Conservation (phyloP, 2,113 vertebrate species). For the Scartelaos histophorus region DNA sequence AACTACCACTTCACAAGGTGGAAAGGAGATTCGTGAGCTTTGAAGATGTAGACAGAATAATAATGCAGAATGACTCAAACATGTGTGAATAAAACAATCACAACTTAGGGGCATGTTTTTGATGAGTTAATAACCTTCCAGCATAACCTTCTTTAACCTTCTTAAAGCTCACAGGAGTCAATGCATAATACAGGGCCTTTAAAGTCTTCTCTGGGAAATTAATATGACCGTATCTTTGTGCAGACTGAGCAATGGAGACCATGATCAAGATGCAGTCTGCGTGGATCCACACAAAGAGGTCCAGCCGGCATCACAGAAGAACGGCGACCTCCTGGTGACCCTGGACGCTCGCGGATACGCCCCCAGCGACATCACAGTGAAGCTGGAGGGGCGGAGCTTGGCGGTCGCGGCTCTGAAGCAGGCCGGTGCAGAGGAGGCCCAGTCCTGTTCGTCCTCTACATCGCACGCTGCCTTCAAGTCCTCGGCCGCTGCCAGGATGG, state of each 20-base stretch:
- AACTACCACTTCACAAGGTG: too few relatives aligned
- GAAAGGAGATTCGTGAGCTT: too few relatives aligned
- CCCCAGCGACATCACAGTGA: conserved; percentile 73
- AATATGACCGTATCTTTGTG: conserved; percentile 3
- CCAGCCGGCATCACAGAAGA: conserved; percentile 23
- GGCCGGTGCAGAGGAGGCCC: conserved; percentile 49
- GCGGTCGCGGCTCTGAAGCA: conserved; percentile 69
- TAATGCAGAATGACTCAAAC: too few relatives aligned
- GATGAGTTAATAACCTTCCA: too few relatives aligned
- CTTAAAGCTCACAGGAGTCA: too few relatives aligned
- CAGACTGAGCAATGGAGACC: conserved; percentile 34
- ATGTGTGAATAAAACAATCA: too few relatives aligned
- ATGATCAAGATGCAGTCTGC: conserved; percentile 20
- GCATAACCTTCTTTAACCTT: too few relatives aligned
- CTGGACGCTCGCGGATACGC: conserved; percentile 73
- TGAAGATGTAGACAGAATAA: too few relatives aligned
- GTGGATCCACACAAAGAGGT: conserved; percentile 18
- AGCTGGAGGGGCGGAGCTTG: conserved; percentile 69
- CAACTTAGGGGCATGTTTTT: too few relatives aligned
- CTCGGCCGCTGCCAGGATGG: conserved; percentile 39
- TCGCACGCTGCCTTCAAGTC: conserved; percentile 41
- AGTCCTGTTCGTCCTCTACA: conserved; percentile 57
- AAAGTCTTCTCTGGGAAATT: not conserved
- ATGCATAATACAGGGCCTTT: too few relatives aligned
- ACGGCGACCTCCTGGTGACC: conserved; percentile 63